These are phyloP conservation scores for Euglossa dilemma DNA, from an alignment of 1,140 invertebrate species.

Conservation along the genomic window DNA sequence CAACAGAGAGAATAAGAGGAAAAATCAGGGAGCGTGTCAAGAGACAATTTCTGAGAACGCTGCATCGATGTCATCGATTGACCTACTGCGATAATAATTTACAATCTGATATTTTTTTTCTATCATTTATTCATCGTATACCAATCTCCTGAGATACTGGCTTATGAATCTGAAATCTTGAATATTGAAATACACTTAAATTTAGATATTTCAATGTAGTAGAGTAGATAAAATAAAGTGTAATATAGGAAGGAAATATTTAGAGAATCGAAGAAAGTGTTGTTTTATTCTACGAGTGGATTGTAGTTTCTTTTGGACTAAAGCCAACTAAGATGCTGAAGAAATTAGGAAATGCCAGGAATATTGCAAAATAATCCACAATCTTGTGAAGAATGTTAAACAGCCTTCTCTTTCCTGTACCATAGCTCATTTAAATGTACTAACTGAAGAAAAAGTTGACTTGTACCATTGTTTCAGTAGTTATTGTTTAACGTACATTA, in stretches of 20 bases:
- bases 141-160: no score
- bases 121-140: neutral
- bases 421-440: constrained; percentile 34
- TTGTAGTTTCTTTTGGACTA: neutral
- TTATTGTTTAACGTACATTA: constrained; percentile 45
- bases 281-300: neutral
- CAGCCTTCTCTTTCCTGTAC: neutral
- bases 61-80: neutral
- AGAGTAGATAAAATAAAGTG: no score
- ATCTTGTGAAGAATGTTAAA: constrained; percentile 25
- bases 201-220: no score
- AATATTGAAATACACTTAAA: no score
- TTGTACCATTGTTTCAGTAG: constrained; percentile 25
- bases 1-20: neutral
- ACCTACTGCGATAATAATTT: neutral
- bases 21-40: neutral
- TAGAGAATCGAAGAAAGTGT: neutral
- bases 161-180: no score
- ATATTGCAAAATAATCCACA: constrained; percentile 36
- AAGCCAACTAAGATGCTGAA: neutral
- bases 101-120: no score
- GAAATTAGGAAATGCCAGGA: neutral
- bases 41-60: neutral
- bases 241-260: no score
- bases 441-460: constrained; percentile 26